These are phyloP conservation scores for Macrocentrus cingulum DNA, from an alignment of 1,140 invertebrate genomes.

Conservation along the genomic window DNA sequence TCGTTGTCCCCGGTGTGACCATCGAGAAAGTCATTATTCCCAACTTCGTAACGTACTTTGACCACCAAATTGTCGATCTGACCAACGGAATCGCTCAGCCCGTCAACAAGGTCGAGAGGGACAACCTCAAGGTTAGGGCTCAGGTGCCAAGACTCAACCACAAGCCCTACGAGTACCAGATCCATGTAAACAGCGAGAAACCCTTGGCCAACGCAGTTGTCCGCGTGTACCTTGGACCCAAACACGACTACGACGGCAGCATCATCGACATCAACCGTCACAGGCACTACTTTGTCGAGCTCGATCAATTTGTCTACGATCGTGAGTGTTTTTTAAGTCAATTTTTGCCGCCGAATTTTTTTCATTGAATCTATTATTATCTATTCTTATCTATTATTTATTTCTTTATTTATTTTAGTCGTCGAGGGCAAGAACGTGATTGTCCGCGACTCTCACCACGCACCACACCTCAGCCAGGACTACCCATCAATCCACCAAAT, in stretches of 20 bases:
- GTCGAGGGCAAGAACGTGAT: conserved; percentile 68
- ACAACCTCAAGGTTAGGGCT: conserved; percentile 43
- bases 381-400: background rate
- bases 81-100: conserved; percentile 51
- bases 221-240: conserved; percentile 63
- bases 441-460: conserved; percentile 68
- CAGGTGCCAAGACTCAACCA: conserved; percentile 64
- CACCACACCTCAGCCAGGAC: conserved; percentile 65
- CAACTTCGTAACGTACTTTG: conserved; percentile 65
- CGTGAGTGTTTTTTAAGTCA: conserved; percentile 45
- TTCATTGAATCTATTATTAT: background rate
- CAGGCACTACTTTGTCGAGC: conserved; percentile 65
- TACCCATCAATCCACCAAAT: conserved; percentile 66
- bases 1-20: conserved; percentile 65
- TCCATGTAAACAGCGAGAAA: conserved; percentile 58
- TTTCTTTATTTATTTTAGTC: conserved; percentile 48
- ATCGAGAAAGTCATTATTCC: conserved; percentile 67
- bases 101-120: conserved; percentile 29
- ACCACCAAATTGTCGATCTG: conserved; percentile 61
- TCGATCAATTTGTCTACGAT: conserved; percentile 70
- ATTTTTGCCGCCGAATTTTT: too few relatives aligned
- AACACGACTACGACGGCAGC: conserved; percentile 61
- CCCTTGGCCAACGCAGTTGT: conserved; percentile 50
- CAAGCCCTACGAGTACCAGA: conserved; percentile 64
- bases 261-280: conserved; percentile 63